Base-by-base conservation (phyloP, 1,140 invertebrate genomes). In the Apis dorsata region DNA sequence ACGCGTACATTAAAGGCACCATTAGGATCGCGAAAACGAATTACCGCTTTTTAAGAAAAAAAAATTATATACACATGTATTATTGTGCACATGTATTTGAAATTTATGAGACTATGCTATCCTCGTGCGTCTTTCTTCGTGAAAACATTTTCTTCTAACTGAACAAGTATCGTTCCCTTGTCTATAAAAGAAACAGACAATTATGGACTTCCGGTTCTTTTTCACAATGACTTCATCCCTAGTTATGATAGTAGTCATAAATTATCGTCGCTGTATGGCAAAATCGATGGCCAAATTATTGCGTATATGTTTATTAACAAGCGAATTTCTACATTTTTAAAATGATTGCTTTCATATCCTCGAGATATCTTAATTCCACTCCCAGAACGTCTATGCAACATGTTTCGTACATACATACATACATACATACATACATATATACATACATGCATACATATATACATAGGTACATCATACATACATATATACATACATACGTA, bases 391-490 rank as follows among this genome's bases (percentile, higher is more conserved):
- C 68, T 88, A 77, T 62, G 57, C 79, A 70, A 80, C 59, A 78
- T 86, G 74, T 88, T 88, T 88, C 81, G 87, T 88, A 88, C 86
- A 88, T 88, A 86, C 87, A 74, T 86, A 84, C 77, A 60, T n/a
- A 74, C 34, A 8, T 53, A 69, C 49, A 69, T 21, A 13, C 66
- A 44, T 44, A 44, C 4, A 44, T 1, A 74, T 51, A 49, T 60
- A 60, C 55, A 84, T 73, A 24, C 84, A 49, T 60, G 51, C 55
- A 84, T 73, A 24, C 84, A 78, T 76, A 69, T 79, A 70, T 63
- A 44, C 21, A n/a, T 8, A 68, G 8, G 12, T 0, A 70, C 19
- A 19, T 49, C 19, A 68, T 68, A 5, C 53, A 60, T 24, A 75
- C n/a, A 53, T 19, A 13, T 10, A 17, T 28, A 80, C 81, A 62